Evolutionary conservation across 2,113 vertebrate species (phyloP), one percentile per base, ranked within the genome.

Genomic region (Gymnobelideus leadbeateri): DNA sequence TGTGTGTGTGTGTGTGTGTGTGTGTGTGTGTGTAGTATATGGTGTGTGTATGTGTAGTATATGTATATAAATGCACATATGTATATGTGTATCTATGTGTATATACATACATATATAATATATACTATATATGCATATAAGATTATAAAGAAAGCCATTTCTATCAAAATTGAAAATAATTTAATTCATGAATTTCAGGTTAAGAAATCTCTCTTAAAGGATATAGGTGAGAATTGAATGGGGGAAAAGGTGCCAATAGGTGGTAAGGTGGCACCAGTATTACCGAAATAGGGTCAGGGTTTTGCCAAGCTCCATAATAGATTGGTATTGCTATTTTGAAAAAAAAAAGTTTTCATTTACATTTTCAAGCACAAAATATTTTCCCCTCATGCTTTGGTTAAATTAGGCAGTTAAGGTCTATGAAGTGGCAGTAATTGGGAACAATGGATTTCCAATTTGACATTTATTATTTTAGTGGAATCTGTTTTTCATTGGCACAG

Each of bases 271-370:
- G 68, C 37, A 84, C n/a, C 68, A 84, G 37, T n/a, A n/a, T n/a
- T n/a, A n/a, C n/a, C n/a, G 95, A 94, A 89, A 96, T 54, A 92
- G 92, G 5, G 52, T 68, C 50, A 23, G 51, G 96, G 90, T 91
- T 96, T 97, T 98, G 97, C 96, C 96, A 97, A 97, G 93, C 97
- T 95, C 91, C 94, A 57, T 96, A 98, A 94, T 91, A 50, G 10
- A 1, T 52, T 91, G 51, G 95, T 96, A 95, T 95, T 96, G 93
- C 92, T 97, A 43, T 97, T 97, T 31, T 93, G 92, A 93, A 98
- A 98, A 84, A 68, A 98, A 95, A 98, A 95, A 94, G 89, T 94
- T 98, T 98, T 97, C 96, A 98, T 98, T 97, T 98, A 97, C 97
- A 97, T 98, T 98, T 98, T 97, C 96, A 97, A 97, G 95, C 90